Evolutionary conservation across 1,140 invertebrate species (phyloP).

Genomic region (Heliconius nattereri): DNA sequence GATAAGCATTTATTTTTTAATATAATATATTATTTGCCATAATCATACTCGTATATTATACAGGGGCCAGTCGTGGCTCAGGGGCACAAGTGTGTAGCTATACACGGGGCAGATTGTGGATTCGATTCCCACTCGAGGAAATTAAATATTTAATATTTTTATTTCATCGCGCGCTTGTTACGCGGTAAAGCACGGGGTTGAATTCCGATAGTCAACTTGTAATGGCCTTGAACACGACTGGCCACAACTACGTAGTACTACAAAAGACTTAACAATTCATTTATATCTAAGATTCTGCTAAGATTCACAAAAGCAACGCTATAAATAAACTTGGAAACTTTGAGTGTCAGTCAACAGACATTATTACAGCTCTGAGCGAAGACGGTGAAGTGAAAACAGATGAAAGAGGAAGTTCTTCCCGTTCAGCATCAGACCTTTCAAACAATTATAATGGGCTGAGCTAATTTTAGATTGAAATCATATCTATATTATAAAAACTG

Average conservation of each 20-base stretch:
- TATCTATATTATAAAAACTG: too few species aligned
- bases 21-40: neutral
- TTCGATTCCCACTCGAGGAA: too few species aligned
- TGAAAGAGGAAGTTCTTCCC: slow-evolving; percentile 14
- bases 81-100: too few species aligned
- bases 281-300: neutral
- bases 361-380: neutral
- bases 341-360: slow-evolving; percentile 5
- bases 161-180: too few species aligned
- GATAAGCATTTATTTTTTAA: neutral
- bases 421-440: neutral
- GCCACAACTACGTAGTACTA: too few species aligned
- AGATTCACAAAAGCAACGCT: neutral
- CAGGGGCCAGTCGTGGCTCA: too few species aligned
- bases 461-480: neutral
- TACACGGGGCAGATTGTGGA: too few species aligned
- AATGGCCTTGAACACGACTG: too few species aligned
- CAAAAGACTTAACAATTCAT: neutral
- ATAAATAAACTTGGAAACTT: slow-evolving; percentile 1
- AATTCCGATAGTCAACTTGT: too few species aligned
- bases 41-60: too few species aligned
- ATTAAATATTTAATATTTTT: too few species aligned
- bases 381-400: slow-evolving; percentile 25
- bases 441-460: neutral
- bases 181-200: too few species aligned